Conservation (phyloP, 2,888 invertebrate species). For the Aspidapion aeneum region DNA sequence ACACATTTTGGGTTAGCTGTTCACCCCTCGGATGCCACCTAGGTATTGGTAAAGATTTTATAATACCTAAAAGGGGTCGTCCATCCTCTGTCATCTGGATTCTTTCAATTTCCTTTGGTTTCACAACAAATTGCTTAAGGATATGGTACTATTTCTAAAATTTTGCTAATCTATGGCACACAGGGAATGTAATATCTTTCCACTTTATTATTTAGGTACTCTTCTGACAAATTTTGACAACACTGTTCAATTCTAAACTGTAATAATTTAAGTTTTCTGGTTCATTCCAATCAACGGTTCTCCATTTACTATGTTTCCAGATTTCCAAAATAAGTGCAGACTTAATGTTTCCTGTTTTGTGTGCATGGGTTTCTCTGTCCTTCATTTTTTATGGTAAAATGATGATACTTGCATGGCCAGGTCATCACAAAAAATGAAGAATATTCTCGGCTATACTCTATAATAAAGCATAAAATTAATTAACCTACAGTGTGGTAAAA, state of each 20-base stretch:
- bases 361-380: not conserved
- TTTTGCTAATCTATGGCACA: not conserved
- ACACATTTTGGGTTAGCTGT: too few species aligned
- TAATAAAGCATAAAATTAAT: too few species aligned
- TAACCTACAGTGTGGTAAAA: too few species aligned
- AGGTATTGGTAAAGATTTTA: too few species aligned
- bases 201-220: conserved; percentile 37
- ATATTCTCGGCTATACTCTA: too few species aligned
- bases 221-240: too few species aligned
- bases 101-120: conserved; percentile 21
- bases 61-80: conserved; percentile 32
- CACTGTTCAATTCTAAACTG: too few species aligned
- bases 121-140: conserved; percentile 23
- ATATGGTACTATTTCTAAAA: conserved; percentile 25
- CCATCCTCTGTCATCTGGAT: conserved; percentile 34
- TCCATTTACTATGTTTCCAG: conserved; percentile 82
- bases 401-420: not conserved
- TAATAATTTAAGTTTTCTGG: too few species aligned
- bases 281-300: conserved; percentile 55
- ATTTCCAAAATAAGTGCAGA: conserved; percentile 53
- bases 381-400: not conserved
- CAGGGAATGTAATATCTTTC: not conserved
- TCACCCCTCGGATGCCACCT: too few species aligned
- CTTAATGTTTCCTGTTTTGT: conserved; percentile 32
- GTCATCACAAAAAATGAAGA: not conserved